phyloP scores from a whole-genome alignment of 2,113 vertebrate species.

The Lynx canadensis region DNA sequence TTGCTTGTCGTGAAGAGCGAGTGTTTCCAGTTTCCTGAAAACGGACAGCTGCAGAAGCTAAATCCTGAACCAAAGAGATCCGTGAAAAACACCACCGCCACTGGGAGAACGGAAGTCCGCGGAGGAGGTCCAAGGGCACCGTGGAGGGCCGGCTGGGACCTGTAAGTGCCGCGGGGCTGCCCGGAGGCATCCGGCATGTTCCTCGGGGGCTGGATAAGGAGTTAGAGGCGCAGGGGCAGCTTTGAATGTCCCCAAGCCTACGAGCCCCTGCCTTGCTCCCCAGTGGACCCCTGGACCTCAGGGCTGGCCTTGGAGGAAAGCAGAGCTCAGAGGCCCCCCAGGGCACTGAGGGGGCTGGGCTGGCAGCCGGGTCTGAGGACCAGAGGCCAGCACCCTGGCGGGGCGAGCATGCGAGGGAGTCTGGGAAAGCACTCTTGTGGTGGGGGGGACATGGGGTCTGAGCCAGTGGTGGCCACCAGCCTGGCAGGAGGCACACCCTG shows the following conservation, averaged over 20 bases:
- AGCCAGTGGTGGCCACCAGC: background rate
- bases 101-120: background rate
- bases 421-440: background rate
- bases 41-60: fast-evolving
- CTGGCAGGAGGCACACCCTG: background rate
- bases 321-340: background rate
- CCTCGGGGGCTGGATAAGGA: background rate
- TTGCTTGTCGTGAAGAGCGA: background rate
- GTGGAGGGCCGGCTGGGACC: background rate
- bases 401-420: background rate
- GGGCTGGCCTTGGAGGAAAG: background rate
- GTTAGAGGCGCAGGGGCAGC: background rate
- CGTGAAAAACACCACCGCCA: fast-evolving
- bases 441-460: fast-evolving
- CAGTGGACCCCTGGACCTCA: background rate
- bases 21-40: background rate
- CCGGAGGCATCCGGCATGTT: fast-evolving
- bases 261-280: background rate
- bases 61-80: background rate
- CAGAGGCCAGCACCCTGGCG: background rate
- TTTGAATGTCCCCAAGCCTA: background rate
- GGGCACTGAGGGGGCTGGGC: background rate
- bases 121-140: too few species aligned
- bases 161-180: fast-evolving
- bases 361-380: background rate